These are phyloP conservation scores for Mesorhabditis spiculigera DNA, from an alignment of 2,888 invertebrate species.

Conservation along the genomic window DNA sequence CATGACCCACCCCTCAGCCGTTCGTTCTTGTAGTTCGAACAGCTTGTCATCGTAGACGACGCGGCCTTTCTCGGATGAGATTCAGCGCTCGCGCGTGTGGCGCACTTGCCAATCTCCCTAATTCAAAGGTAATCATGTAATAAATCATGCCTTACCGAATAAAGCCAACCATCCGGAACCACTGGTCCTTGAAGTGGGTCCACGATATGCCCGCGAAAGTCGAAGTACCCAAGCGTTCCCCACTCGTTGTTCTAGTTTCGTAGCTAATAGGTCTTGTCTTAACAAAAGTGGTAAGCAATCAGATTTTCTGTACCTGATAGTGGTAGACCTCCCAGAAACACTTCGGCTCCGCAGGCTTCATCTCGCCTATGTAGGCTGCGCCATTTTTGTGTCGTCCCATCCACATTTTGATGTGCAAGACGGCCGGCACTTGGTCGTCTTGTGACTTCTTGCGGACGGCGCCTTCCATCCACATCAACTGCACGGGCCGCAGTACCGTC, in stretches of 20 bases:
- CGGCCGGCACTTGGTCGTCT: constrained; percentile 23
- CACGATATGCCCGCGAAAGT: neutral
- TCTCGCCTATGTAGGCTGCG: constrained; percentile 17
- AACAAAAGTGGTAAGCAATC: too few species aligned
- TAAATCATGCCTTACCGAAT: constrained; percentile 6
- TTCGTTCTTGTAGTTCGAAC: constrained; percentile 29
- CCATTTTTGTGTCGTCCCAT: constrained; percentile 28
- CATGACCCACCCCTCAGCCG: neutral
- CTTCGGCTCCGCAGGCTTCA: constrained; percentile 40
- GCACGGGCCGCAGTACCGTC: constrained; percentile 31
- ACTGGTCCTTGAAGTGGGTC: neutral
- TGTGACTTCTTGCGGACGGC: constrained; percentile 22
- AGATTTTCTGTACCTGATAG: constrained; percentile 21
- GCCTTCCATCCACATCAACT: constrained; percentile 28
- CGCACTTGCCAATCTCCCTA: constrained; percentile 33
- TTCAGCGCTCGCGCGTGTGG: constrained; percentile 33
- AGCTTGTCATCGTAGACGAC: constrained; percentile 27
- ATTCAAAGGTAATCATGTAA: neutral
- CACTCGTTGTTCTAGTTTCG: neutral
- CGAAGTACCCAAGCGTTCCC: neutral
- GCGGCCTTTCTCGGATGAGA: constrained; percentile 17
- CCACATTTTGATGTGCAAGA: constrained; percentile 47
- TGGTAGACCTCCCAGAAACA: constrained; percentile 43
- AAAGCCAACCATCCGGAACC: constrained; percentile 9
- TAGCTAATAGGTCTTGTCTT: too few species aligned